Percentiles rank a stretch among this genome's conserved stretches.
Conservation (phyloP, 1,140 invertebrate genomes). For the Brachionus calyciflorus region DNA sequence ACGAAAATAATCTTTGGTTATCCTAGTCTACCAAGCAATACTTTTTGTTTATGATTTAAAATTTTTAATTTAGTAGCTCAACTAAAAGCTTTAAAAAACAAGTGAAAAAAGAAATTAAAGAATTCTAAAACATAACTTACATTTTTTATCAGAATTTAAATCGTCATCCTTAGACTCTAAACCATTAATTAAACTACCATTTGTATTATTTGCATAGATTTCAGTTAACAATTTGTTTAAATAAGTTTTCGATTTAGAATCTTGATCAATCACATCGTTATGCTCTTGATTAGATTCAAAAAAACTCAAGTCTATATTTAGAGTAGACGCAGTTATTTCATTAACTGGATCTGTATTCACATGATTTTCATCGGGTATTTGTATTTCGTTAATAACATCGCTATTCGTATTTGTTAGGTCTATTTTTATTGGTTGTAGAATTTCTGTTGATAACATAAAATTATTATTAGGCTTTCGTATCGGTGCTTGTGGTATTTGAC, state of each 20-base stretch:
- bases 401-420: not conserved
- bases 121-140: not conserved
- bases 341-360: not conserved
- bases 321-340: not conserved
- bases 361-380: not conserved
- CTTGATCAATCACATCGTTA: not conserved
- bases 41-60: too few relatives aligned
- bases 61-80: too few relatives aligned
- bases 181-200: too few relatives aligned
- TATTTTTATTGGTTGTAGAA: not conserved
- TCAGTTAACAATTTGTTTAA: constrained; percentile 18
- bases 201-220: constrained; percentile 7
- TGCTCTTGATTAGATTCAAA: not conserved
- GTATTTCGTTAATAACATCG: not conserved
- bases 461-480: not conserved
- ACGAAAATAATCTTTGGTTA: too few relatives aligned
- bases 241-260: constrained; percentile 14
- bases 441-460: not conserved
- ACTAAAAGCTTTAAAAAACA: too few relatives aligned
- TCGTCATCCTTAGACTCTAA: not conserved
- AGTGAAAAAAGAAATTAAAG: not conserved
- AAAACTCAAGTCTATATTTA: constrained; percentile 22
- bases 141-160: constrained; percentile 38
- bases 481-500: not conserved
- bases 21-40: too few relatives aligned